Evolutionary conservation across 2,113 vertebrate genomes (phyloP).

Genomic region (Hypanus sabinus): DNA sequence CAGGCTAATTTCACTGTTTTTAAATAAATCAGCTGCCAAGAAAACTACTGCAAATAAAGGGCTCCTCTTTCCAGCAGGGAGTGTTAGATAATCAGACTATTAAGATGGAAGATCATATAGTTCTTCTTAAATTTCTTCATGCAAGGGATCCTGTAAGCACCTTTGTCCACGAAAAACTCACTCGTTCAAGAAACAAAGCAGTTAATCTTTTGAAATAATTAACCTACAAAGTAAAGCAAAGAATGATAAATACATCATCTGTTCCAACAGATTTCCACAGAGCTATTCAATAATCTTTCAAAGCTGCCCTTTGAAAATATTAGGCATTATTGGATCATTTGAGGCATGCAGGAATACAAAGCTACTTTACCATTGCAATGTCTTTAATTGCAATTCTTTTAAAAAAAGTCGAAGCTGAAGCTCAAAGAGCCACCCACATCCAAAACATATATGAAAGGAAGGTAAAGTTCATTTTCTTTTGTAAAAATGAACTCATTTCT

Average conservation of each 20-base stretch:
- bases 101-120: neutral
- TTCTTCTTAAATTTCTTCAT: neutral
- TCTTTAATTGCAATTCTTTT: neutral
- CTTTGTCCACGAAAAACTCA: neutral
- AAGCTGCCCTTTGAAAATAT: neutral
- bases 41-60: neutral
- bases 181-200: neutral
- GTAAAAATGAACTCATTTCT: neutral
- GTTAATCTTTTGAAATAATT: conserved; percentile 3
- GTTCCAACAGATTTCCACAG: neutral
- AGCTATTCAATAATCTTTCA: neutral
- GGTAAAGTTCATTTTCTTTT: no score
- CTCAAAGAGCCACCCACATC: neutral
- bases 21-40: neutral
- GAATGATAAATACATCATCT: neutral
- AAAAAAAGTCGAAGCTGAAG: neutral
- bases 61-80: neutral
- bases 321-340: neutral
- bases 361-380: neutral
- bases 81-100: neutral
- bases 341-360: neutral
- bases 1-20: neutral
- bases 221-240: neutral
- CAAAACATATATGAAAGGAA: neutral
- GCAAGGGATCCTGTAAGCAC: neutral